Base-by-base conservation (phyloP, 2,888 invertebrate genomes). In the Lapara coniferarum region DNA sequence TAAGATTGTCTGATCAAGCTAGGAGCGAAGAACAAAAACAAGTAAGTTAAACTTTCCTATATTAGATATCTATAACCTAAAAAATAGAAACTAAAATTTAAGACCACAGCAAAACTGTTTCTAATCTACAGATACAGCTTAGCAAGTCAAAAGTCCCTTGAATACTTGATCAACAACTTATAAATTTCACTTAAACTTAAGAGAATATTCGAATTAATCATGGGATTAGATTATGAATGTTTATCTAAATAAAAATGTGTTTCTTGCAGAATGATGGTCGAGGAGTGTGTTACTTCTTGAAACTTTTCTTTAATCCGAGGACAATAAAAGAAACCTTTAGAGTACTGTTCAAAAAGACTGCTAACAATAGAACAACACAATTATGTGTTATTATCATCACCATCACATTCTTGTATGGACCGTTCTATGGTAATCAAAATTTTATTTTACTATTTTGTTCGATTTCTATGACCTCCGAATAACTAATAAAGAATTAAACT, bases 21-120 rank as follows among this genome's bases (percentile, higher is more conserved):
- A 68, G 83, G 96, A 96, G 13, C 95, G 96, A 3, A 96, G 96
- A 82, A 94, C 95, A 5, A n/a, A 71, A 63, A 53, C 52, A 13
- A 69, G 73, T 73, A 66, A 71, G 69, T 69, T 12, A 5, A 5
- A 52, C 14, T 19, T 56, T 7, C 5, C 37, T 37, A 37, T 37
- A 37, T 37, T 37, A 3, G 2, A 7, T 37, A 37, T 8, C 37
- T 37, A 37, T 37, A 6, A 37, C 8, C 8, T 4, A 37, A 3
- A 37, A 37, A 37, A 37, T 37, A 7, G 8, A 2, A 37, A 37
- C 8, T 37, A 37, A 8, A 7, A 7, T 37, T 37, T 37, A 37
- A 37, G 8, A 37, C 37, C 37, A 37, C 37, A 37, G 8, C 8
- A 7, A 37, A 4, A 7, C 37, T 37, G 5, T 37, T 37, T 37